Conservation (phyloP, 2,113 vertebrate genomes). For the Oceanites oceanicus region DNA sequence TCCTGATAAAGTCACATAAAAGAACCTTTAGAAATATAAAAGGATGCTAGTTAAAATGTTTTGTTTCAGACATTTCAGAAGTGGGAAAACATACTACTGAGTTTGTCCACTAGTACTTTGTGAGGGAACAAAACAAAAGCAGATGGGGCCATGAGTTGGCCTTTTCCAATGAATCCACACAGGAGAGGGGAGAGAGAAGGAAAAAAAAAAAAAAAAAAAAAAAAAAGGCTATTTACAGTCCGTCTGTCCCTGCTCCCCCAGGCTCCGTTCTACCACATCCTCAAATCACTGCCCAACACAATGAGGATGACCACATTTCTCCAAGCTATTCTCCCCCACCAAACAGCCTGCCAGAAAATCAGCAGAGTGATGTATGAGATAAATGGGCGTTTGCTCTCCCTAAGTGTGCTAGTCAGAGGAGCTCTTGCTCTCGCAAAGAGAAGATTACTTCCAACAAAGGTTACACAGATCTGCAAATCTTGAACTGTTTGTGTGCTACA, state of each 20-base stretch:
- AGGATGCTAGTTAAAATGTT: not conserved
- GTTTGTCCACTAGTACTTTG: not conserved
- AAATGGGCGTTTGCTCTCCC: not conserved
- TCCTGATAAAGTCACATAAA: not conserved
- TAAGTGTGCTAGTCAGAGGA: not conserved
- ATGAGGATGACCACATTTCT: not conserved
- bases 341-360: not conserved
- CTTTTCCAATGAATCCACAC: not conserved
- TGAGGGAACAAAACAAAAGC: not conserved
- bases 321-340: not conserved
- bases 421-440: not conserved
- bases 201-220: not conserved
- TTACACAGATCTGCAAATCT: not conserved
- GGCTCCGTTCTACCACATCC: not conserved
- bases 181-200: not conserved
- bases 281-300: not conserved
- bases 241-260: rapidly evolving
- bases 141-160: not conserved
- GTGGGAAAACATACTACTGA: not conserved
- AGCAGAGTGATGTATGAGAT: not conserved
- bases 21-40: not conserved
- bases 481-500: not conserved
- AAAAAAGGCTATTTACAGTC: not conserved
- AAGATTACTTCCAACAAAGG: not conserved
- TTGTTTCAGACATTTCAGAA: not conserved